phyloP scores from a whole-genome alignment of 2,888 invertebrate species.

The Patella caerulea region DNA sequence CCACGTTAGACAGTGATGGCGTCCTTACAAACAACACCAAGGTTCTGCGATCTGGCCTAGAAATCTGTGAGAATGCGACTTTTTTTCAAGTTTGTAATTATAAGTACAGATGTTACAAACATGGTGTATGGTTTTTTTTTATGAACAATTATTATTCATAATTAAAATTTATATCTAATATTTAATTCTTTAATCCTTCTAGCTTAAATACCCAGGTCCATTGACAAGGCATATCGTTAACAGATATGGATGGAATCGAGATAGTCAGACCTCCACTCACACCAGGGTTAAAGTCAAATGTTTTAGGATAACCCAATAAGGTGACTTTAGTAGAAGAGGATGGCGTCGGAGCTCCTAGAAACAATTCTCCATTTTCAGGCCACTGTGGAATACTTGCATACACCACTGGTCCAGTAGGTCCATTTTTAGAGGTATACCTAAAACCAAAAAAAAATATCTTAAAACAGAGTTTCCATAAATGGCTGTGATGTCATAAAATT shows the following conservation, averaged over 20 bases:
- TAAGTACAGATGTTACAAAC: too few species aligned
- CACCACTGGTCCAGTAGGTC: slow-evolving; percentile 65
- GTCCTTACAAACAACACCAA: too few species aligned
- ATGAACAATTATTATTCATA: too few species aligned
- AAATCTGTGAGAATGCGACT: too few species aligned
- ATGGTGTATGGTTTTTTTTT: too few species aligned
- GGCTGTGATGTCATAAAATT: too few species aligned
- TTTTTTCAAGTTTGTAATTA: too few species aligned
- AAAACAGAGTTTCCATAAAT: neutral
- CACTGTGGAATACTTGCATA: slow-evolving; percentile 82
- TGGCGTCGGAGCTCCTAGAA: slow-evolving; percentile 72
- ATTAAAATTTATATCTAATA: too few species aligned
- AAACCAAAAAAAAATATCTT: neutral
- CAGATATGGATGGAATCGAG: slow-evolving; percentile 46
- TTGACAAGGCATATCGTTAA: slow-evolving; percentile 47
- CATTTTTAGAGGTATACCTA: slow-evolving; percentile 44
- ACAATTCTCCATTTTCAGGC: slow-evolving; percentile 77
- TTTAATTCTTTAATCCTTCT: slow-evolving; percentile 28
- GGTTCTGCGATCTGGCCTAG: too few species aligned
- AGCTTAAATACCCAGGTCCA: slow-evolving; percentile 60
- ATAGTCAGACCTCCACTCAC: slow-evolving; percentile 46
- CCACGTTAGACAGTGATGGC: too few species aligned
- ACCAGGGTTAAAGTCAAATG: slow-evolving; percentile 28
- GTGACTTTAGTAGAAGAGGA: slow-evolving; percentile 67
- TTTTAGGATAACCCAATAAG: slow-evolving; percentile 73